Base-by-base conservation (phyloP, 2,113 vertebrate species). In the Esox niger region DNA sequence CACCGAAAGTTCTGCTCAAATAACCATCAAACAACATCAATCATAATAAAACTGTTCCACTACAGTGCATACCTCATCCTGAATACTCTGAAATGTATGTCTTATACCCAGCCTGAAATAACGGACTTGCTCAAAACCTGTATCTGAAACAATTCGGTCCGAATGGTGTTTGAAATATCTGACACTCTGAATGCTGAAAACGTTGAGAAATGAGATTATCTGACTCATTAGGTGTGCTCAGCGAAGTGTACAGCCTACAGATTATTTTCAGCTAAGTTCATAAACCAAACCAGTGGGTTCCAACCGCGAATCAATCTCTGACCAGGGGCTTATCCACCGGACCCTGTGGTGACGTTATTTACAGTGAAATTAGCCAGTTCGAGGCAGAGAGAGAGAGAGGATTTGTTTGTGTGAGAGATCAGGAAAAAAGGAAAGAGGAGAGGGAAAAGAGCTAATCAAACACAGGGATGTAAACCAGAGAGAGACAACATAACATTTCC, bases 151-250 rank as follows among this genome's bases (percentile, higher is more conserved):
- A 52, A 2, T n/a, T 6, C 8, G n/a, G n/a, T n/a, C n/a, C n/a
- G n/a, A n/a, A n/a, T n/a, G n/a, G n/a, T n/a, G n/a, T 52, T 7
- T 52, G 20, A n/a, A 52, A 52, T 21, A 52, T 6, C 47, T n/a
- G 2, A 21, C 2, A 52, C 27, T 63, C 75, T 82, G 81, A 90
- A 87, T 84, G 81, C 84, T 80, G 62, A 54, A 88, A 81, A 81
- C 74, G 17, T 73, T n/a, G 57, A 31, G 55, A 77, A 77, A 76
- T 80, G 71, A 75, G 84, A 89, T 91, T 88, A 88, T 90, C 85
- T 86, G 80, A 85, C 77, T 89, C 87, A 89, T 90, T 91, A 88
- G 83, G 79, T 70, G 74, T 87, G 85, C 81, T 85, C 81, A 84
- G 79, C 85, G 82, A 80, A 84, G 84, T 83, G 89, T 74, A 87